Percentiles rank a stretch among this genome's conserved stretches.
Conservation (phyloP, 2,113 vertebrate genomes). For the Ceuthmochares aereus region DNA sequence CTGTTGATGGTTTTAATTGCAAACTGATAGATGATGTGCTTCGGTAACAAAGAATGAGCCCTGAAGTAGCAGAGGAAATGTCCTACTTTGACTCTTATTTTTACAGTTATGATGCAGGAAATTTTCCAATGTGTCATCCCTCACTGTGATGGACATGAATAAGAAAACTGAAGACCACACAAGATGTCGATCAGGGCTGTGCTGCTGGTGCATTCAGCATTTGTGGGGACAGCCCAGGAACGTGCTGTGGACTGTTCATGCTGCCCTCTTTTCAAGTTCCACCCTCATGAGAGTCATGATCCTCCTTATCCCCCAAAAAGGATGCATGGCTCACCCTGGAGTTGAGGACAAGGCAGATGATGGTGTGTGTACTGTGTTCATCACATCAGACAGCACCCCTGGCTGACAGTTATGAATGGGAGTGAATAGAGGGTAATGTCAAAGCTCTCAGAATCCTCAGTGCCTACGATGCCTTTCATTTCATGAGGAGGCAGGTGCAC, state of each 20-base stretch:
- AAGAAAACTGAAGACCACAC: background rate
- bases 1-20: constrained; percentile 50
- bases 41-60: constrained; percentile 33
- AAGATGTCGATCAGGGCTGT: background rate
- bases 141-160: background rate
- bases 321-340: background rate
- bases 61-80: constrained; percentile 10
- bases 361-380: background rate
- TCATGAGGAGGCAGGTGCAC: background rate
- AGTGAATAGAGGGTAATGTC: background rate
- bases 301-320: background rate
- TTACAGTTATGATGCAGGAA: background rate
- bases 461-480: background rate
- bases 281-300: background rate
- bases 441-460: background rate
- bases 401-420: background rate
- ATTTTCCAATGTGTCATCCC: background rate
- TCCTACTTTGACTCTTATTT: constrained; percentile 46
- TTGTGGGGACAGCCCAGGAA: background rate
- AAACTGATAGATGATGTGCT: constrained; percentile 36
- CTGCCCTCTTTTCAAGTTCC: background rate
- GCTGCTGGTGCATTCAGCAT: background rate
- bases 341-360: background rate
- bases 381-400: background rate
- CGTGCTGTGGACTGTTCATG: background rate